Evolutionary conservation across 2,797 vertebrate species (phyloP).

Genomic region (Typhlichthys eigenmanni): DNA sequence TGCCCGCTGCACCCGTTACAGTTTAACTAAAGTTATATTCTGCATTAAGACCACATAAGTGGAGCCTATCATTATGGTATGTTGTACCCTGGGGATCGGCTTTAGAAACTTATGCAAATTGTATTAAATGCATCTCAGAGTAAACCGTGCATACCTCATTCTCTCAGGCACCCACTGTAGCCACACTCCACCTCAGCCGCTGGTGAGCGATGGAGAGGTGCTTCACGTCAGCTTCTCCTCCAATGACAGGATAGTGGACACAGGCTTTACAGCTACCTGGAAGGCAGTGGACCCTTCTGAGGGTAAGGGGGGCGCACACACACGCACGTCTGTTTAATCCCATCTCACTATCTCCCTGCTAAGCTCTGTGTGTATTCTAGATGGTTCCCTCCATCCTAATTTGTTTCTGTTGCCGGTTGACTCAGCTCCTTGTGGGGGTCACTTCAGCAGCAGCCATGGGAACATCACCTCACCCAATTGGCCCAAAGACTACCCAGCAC

Average conservation of each 20-base stretch:
- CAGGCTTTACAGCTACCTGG: constrained; percentile 75
- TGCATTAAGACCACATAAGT: too few relatives aligned
- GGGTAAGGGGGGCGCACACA: constrained; percentile 37
- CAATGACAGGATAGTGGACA: constrained; percentile 77
- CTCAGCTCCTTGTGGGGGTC: constrained; percentile 73
- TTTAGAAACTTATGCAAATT: too few relatives aligned
- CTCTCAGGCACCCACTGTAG: constrained; percentile 76
- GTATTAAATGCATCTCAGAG: not conserved
- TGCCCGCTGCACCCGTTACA: too few relatives aligned
- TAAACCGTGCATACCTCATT: constrained; percentile 18
- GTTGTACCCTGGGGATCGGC: too few relatives aligned
- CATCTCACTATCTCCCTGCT: not conserved
- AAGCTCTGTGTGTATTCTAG: not conserved
- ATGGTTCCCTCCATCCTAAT: not conserved
- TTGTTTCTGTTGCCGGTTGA: not conserved
- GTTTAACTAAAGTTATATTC: too few relatives aligned
- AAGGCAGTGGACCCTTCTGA: constrained; percentile 65
- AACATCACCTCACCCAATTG: constrained; percentile 75
- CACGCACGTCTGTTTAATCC: not conserved
- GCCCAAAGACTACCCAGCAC: constrained; percentile 65
- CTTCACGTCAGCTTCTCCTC: constrained; percentile 73
- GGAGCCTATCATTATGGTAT: too few relatives aligned
- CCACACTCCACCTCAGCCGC: constrained; percentile 55
- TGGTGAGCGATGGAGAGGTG: constrained; percentile 70
- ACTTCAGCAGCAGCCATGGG: constrained; percentile 62